phyloP scores from a whole-genome alignment of 2,797 vertebrate species.

The Thaleichthys pacificus region DNA sequence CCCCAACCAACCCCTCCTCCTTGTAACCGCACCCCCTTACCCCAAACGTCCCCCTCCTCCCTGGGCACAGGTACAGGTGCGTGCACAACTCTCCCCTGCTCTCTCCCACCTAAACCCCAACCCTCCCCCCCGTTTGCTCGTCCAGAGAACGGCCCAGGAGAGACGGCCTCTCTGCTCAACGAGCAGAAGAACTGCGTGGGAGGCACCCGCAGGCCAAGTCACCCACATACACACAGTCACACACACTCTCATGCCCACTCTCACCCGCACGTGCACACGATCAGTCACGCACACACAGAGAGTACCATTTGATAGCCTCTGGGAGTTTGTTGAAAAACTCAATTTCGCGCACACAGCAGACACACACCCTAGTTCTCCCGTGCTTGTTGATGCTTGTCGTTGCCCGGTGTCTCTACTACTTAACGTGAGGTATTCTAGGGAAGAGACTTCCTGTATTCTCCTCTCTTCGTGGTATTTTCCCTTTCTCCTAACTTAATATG shows the following conservation, averaged over 20 bases:
- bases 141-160: conserved; percentile 70
- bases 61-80: background rate
- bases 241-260: conserved; percentile 34
- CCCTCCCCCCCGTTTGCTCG: conserved; percentile 48
- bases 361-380: background rate
- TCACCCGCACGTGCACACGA: conserved; percentile 54
- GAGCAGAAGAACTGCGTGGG: conserved; percentile 83
- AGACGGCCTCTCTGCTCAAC: conserved; percentile 85
- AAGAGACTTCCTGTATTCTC: conserved; percentile 27
- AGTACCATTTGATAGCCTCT: conserved; percentile 81
- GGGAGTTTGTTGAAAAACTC: background rate
- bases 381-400: conserved; percentile 33
- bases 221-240: conserved; percentile 51
- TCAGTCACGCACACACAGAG: conserved; percentile 76
- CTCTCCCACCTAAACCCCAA: conserved; percentile 40
- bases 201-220: conserved; percentile 60
- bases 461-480: conserved; percentile 30
- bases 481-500: conserved; percentile 32
- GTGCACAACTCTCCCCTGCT: conserved; percentile 18
- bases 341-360: conserved; percentile 20
- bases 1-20: conserved; percentile 46
- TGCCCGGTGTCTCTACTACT: conserved; percentile 5
- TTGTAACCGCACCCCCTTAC: conserved; percentile 37
- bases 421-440: conserved; percentile 22
- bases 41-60: conserved; percentile 38